These are phyloP conservation scores for Priocnemis perturbator DNA, from an alignment of 2,888 invertebrate genomes.

Conservation along the genomic window DNA sequence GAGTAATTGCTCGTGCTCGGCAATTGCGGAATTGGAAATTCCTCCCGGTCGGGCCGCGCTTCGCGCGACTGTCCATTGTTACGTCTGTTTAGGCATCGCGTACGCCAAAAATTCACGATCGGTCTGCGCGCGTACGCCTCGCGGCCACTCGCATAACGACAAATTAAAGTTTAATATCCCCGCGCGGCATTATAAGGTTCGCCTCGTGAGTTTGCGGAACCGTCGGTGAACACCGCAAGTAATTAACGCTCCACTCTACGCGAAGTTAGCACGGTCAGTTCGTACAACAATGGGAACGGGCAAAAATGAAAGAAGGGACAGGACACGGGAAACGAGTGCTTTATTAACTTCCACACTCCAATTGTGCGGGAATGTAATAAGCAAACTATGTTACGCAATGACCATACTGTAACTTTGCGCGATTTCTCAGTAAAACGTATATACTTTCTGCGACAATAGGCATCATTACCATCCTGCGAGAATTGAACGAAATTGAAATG, in stretches of 20 bases:
- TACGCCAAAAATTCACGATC: slow-evolving; percentile 21
- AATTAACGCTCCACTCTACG: slow-evolving; percentile 7
- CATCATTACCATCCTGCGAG: no score
- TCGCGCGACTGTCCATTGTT: no score
- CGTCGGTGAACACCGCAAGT: slow-evolving; percentile 8
- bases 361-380: no score
- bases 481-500: no score
- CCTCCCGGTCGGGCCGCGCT: no score
- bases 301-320: neutral
- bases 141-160: slow-evolving; percentile 11
- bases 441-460: no score
- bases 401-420: no score
- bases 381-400: no score
- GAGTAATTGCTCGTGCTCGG: no score
- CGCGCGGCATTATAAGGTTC: neutral
- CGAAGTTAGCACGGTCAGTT: neutral
- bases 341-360: neutral
- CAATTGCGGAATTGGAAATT: neutral
- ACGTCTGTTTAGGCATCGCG: no score
- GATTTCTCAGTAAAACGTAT: no score
- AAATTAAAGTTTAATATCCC: slow-evolving; percentile 22
- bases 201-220: neutral
- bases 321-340: neutral
- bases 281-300: slow-evolving; percentile 4
- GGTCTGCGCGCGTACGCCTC: slow-evolving; percentile 1